Conservation (phyloP, 2,888 invertebrate species). For the Trissolcus japonicus region DNA sequence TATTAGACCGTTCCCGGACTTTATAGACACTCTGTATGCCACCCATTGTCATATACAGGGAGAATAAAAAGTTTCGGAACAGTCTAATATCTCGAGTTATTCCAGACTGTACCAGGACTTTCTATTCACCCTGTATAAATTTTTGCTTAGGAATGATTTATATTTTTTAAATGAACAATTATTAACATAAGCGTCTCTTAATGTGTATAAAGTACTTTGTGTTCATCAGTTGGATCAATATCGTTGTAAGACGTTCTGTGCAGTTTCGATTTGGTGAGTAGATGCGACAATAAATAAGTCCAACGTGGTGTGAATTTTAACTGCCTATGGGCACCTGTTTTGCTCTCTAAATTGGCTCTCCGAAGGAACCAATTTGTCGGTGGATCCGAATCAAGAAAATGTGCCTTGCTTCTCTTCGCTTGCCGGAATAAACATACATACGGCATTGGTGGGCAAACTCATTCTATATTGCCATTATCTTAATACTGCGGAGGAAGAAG, state of each 20-base stretch:
- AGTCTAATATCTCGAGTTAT: too few relatives aligned
- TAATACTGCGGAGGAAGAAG: conserved; percentile 23
- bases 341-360: conserved; percentile 33
- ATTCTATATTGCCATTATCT: conserved; percentile 42
- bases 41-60: too few relatives aligned
- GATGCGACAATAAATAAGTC: conserved; percentile 56
- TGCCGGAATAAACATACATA: conserved; percentile 32
- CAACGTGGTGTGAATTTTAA: conserved; percentile 52
- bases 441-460: conserved; percentile 36
- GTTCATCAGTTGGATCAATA: conserved; percentile 45
- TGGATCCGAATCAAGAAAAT: conserved; percentile 37
- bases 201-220: neutral
- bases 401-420: conserved; percentile 2
- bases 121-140: too few relatives aligned
- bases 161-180: too few relatives aligned
- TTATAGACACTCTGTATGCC: too few relatives aligned
- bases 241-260: conserved; percentile 35
- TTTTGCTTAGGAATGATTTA: too few relatives aligned
- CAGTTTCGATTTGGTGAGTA: conserved; percentile 36
- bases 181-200: too few relatives aligned
- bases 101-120: too few relatives aligned
- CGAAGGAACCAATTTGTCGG: conserved; percentile 38
- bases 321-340: conserved; percentile 23
- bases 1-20: too few relatives aligned
- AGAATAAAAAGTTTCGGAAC: too few relatives aligned